These are phyloP conservation scores for Philonicus albiceps DNA, from an alignment of 2,888 invertebrate genomes.

Conservation along the genomic window DNA sequence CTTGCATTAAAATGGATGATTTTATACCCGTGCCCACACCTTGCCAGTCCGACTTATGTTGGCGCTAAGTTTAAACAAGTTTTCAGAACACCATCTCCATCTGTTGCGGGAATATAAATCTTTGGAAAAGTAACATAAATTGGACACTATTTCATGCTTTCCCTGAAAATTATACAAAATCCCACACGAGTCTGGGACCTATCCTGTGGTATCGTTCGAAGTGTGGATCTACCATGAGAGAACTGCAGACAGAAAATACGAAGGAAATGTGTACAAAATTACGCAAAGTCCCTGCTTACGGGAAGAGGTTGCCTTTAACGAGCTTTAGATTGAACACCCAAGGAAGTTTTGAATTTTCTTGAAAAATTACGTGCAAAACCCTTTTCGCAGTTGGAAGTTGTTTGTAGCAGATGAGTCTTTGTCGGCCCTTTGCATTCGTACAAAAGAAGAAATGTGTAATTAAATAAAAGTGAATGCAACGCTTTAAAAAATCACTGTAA, in stretches of 20 bases:
- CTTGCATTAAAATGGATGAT: not conserved
- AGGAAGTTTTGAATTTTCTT: constrained; percentile 19
- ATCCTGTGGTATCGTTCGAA: not conserved
- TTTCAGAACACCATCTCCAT: not conserved
- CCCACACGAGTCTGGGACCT: constrained; percentile 22
- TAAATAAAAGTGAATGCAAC: constrained; percentile 16
- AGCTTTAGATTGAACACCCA: constrained; percentile 28
- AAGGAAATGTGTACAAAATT: constrained; percentile 19
- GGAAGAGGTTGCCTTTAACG: constrained; percentile 26
- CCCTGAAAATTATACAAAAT: constrained; percentile 46
- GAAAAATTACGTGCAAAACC: constrained; percentile 28
- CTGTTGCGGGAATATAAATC: constrained; percentile 39
- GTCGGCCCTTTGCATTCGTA: not conserved
- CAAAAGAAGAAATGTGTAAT: not conserved
- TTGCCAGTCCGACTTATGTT: not conserved
- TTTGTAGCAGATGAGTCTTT: constrained; percentile 1
- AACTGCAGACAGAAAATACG: not conserved
- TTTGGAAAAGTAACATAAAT: constrained; percentile 39
- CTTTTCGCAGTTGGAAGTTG: not conserved
- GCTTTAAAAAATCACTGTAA: not conserved
- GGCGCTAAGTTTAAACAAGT: not conserved
- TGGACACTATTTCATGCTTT: constrained; percentile 47
- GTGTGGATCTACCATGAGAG: not conserved
- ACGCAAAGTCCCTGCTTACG: constrained; percentile 18
- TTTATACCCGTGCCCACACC: not conserved